Evolutionary conservation across 1,140 invertebrate species (phyloP).

Genomic region (Drosophila hydei): DNA sequence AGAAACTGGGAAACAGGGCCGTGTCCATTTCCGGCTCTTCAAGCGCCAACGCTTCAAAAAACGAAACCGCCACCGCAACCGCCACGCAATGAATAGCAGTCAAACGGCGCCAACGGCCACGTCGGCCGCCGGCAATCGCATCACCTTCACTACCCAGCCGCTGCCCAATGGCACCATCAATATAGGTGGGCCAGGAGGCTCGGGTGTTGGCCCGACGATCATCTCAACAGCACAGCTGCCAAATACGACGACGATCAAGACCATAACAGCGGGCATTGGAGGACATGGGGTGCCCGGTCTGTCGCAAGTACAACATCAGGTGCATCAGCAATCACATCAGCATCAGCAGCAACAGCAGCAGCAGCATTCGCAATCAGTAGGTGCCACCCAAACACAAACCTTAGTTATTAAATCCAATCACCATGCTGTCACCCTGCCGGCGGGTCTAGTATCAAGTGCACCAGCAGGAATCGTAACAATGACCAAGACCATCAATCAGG

Average conservation of each 20-base stretch:
- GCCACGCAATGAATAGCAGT: conserved; percentile 73
- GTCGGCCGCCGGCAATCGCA: conserved; percentile 74
- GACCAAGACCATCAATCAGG: conserved; percentile 84
- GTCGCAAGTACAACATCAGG: conserved; percentile 61
- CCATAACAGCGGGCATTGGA: conserved; percentile 81
- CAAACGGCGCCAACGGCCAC: conserved; percentile 60
- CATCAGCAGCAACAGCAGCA: conserved; percentile 61
- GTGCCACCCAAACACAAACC: conserved; percentile 83
- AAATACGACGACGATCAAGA: conserved; percentile 84
- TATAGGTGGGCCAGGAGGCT: conserved; percentile 69
- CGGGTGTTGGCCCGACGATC: conserved; percentile 62
- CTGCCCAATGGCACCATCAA: conserved; percentile 86
- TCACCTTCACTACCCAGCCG: conserved; percentile 85
- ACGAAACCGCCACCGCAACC: conserved; percentile 16
- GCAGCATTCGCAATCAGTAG: conserved; percentile 81
- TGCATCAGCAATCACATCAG: conserved; percentile 64
- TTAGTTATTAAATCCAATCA: conserved; percentile 84
- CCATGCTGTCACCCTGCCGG: conserved; percentile 83
- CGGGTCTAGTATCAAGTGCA: conserved; percentile 84
- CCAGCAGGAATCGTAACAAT: conserved; percentile 84
- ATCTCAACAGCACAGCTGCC: conserved; percentile 80
- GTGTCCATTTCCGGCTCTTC: conserved; percentile 29
- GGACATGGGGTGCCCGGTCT: conserved; percentile 75
- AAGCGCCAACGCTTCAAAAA: conserved; percentile 18
- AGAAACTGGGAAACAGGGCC: conserved; percentile 11